Conservation (phyloP, 2,888 invertebrate species). For the Drosophila gaucha region DNA sequence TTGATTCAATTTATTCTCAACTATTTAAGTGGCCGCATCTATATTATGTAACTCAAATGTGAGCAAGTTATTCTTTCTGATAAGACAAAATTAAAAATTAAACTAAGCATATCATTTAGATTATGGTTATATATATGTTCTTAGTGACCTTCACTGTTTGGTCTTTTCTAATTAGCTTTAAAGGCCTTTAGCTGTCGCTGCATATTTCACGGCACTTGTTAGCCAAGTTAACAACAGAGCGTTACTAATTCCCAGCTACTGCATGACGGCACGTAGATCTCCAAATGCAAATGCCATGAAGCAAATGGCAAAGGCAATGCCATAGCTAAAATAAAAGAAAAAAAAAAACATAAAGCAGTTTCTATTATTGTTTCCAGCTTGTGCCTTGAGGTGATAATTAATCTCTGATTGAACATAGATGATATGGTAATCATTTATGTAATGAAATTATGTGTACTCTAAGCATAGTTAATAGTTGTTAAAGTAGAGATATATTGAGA, state of each 20-base stretch:
- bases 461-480: no score
- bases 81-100: background rate
- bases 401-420: background rate
- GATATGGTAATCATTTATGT: background rate
- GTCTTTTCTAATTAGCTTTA: conserved; percentile 37
- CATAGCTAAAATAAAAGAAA: background rate
- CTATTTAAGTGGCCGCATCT: background rate
- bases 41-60: background rate
- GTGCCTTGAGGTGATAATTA: background rate
- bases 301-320: background rate
- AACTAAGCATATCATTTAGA: background rate
- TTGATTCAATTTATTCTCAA: conserved; percentile 17
- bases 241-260: conserved; percentile 61
- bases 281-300: background rate
- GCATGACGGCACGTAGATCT: conserved; percentile 66
- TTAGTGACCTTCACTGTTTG: conserved; percentile 26
- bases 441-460: no score
- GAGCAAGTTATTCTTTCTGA: background rate
- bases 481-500: no score
- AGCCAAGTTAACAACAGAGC: conserved; percentile 40
- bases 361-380: background rate
- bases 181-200: conserved; percentile 20
- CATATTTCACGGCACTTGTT: conserved; percentile 46
- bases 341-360: background rate
- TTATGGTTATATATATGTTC: background rate